Evolutionary conservation across 1,140 invertebrate genomes (phyloP).

Genomic region (Phymorhynchus buccinoides): DNA sequence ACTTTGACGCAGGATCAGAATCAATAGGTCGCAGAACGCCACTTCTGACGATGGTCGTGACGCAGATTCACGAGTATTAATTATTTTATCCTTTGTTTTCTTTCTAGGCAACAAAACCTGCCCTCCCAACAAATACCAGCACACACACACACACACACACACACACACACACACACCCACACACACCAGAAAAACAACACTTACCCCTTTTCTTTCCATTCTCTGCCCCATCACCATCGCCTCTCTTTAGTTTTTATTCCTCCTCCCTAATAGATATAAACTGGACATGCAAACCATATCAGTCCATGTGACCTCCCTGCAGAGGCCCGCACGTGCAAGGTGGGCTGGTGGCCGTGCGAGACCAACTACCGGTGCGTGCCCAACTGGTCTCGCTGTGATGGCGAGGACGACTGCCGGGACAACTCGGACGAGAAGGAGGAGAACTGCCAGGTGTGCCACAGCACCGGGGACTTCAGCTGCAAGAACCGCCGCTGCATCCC

Average conservation of each 20-base stretch:
- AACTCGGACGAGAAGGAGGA: conserved; percentile 91
- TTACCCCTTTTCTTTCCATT: too few species aligned
- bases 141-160: conserved; percentile 1
- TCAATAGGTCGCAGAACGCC: too few species aligned
- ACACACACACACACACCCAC: conserved; percentile 6
- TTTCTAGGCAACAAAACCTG: conserved; percentile 80
- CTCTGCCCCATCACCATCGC: too few species aligned
- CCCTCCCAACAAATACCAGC: conserved; percentile 87
- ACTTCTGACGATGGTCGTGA: too few species aligned
- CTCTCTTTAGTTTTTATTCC: too few species aligned
- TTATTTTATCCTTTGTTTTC: too few species aligned
- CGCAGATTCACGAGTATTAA: too few species aligned
- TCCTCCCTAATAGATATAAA: too few species aligned
- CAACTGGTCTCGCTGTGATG: conserved; percentile 92
- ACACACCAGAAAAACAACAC: too few species aligned
- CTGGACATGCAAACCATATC: too few species aligned
- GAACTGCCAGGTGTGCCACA: conserved; percentile 87
- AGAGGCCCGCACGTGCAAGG: conserved; percentile 62
- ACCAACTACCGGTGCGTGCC: conserved; percentile 92
- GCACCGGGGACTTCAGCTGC: conserved; percentile 91
- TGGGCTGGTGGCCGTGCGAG: conserved; percentile 68
- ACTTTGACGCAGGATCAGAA: too few species aligned
- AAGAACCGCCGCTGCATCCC: conserved; percentile 94
- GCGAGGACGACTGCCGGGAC: conserved; percentile 97
- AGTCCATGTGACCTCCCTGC: too few species aligned